Evolutionary conservation across 2,113 vertebrate species (phyloP).

Genomic region (Perccottus glenii): DNA sequence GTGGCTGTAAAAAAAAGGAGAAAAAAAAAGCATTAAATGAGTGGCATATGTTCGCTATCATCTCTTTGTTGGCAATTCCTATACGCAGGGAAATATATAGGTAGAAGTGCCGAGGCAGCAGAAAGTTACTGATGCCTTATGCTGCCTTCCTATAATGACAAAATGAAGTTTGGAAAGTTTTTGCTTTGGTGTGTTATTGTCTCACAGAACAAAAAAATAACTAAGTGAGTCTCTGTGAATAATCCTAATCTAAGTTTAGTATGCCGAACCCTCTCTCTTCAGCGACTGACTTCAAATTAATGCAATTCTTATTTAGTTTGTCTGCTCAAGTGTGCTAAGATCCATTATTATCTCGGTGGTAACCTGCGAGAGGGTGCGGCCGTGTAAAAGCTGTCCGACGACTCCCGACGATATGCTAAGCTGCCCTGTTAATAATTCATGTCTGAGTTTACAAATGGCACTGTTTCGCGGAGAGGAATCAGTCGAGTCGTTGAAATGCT

Average conservation of each 20-base stretch:
- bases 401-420: constrained; percentile 69
- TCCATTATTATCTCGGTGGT: constrained; percentile 37
- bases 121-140: constrained; percentile 67
- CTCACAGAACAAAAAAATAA: constrained; percentile 4
- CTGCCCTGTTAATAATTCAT: constrained; percentile 76
- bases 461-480: constrained; percentile 71
- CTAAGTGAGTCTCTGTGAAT: constrained; percentile 17
- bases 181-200: constrained; percentile 26
- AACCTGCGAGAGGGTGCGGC: constrained; percentile 55
- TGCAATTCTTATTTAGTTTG: constrained; percentile 38
- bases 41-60: constrained; percentile 74
- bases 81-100: constrained; percentile 72
- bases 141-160: constrained; percentile 63
- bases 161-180: constrained; percentile 66
- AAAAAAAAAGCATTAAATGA: constrained; percentile 59
- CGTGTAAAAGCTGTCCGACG: constrained; percentile 64
- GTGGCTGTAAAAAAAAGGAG: constrained; percentile 48
- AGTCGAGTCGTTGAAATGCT: constrained; percentile 72
- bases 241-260: constrained; percentile 16
- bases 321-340: constrained; percentile 26
- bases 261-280: neutral
- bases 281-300: constrained; percentile 29
- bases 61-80: constrained; percentile 72
- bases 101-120: constrained; percentile 74
- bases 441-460: constrained; percentile 78